These are phyloP conservation scores for Nansenia antarctica DNA, from an alignment of 2,113 vertebrate species.

Conservation along the genomic window DNA sequence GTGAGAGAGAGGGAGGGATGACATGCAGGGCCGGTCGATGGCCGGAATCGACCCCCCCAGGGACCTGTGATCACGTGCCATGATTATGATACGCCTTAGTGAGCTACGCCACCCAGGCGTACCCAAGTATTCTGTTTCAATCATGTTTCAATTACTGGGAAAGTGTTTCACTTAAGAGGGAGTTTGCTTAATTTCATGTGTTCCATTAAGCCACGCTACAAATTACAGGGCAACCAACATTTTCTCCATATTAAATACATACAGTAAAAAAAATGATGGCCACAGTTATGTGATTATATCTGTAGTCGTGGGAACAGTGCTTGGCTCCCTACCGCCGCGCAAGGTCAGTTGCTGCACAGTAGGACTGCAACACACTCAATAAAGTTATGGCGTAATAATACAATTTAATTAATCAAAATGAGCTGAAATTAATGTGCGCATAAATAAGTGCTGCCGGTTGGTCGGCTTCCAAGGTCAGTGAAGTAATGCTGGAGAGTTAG, in stretches of 20 bases:
- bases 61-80: too few species aligned
- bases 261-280: slow-evolving; percentile 20
- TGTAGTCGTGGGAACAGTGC: slow-evolving; percentile 26
- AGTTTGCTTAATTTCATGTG: slow-evolving; percentile 8
- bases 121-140: background rate
- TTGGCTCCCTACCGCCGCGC: slow-evolving; percentile 11
- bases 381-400: slow-evolving; percentile 24
- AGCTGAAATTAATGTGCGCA: slow-evolving; percentile 22
- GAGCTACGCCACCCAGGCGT: too few species aligned
- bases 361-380: slow-evolving; percentile 21
- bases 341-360: slow-evolving; percentile 27
- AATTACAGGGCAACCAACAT: slow-evolving; percentile 16
- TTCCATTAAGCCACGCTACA: slow-evolving; percentile 21
- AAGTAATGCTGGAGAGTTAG: slow-evolving; percentile 10
- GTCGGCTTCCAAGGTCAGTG: slow-evolving; percentile 19
- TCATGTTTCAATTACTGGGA: background rate
- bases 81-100: too few species aligned
- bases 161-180: slow-evolving; percentile 7
- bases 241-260: slow-evolving; percentile 6
- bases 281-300: slow-evolving; percentile 33
- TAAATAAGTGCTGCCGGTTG: slow-evolving; percentile 11
- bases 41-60: too few species aligned
- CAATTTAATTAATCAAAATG: slow-evolving; percentile 32
- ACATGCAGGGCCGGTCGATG: too few species aligned
- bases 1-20: too few species aligned